Base-by-base conservation (phyloP, 2,888 invertebrate species). In the Laspeyria flexula region DNA sequence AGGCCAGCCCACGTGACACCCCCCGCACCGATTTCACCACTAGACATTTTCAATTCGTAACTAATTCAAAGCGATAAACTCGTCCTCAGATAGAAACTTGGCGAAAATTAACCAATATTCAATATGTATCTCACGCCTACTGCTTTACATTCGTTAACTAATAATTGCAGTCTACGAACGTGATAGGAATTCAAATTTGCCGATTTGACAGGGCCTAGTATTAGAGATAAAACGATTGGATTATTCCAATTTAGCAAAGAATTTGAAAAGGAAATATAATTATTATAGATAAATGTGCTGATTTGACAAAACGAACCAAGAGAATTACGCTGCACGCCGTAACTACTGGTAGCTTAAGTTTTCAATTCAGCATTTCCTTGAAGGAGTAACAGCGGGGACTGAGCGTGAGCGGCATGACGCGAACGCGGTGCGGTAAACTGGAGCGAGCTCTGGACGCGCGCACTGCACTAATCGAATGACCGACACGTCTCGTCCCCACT, bases 41-140 rank as follows among this genome's bases (percentile, higher is more conserved):
- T 56, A 76, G 73, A 71, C 75, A 68, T 73, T 79, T 82, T 77
- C 76, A 75, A 81, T 81, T 74, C 73, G 71, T 66, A 71, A 70
- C 72, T 72, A 65, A 77, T 81, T 73, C 60, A 61, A 69, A 69
- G 58, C 67, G 57, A 70, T 75, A 65, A 69, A 66, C 55, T 67
- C 52, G 38, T 50, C 55, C 56, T 65, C 52, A 51, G 48, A 58
- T 55, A 55, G 42, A 49, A 60, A 61, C 58, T 59, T 61, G 50
- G 45, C 45, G 44, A 44, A 55, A 56, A 61, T 61, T 54, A 41
- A 54, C 29, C 37, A 47, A 58, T 52, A 41, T 46, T 61, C 48
- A 46, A 42, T 53, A 60, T 48, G 31, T 52, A 60, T 50, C 46
- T 60, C 47, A 56, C 49, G 37, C 25, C 3, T 38, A 50, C 3